Percentiles rank a stretch among this genome's conserved stretches.
These are phyloP conservation scores for Cartodere bifasciata DNA, from an alignment of 2,888 invertebrate species.

Conservation along the genomic window DNA sequence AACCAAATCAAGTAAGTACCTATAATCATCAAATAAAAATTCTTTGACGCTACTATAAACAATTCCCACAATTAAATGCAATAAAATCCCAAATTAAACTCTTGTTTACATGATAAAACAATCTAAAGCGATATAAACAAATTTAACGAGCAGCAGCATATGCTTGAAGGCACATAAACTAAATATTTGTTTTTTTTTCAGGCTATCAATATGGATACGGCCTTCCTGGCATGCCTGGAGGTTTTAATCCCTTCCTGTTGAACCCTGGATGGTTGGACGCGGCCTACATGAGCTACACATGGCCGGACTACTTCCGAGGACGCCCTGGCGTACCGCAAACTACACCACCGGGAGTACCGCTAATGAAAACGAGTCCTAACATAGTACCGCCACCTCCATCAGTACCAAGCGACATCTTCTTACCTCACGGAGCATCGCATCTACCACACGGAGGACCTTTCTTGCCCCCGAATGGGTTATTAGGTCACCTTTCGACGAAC, in stretches of 20 bases:
- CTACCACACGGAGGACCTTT: slow-evolving; percentile 18
- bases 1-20: slow-evolving; percentile 89
- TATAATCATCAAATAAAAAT: too few species aligned
- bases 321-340: slow-evolving; percentile 36
- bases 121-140: too few species aligned
- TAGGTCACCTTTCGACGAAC: slow-evolving; percentile 15
- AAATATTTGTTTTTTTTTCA: slow-evolving; percentile 33
- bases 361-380: too few species aligned
- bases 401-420: slow-evolving; percentile 20
- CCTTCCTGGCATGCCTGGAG: slow-evolving; percentile 46
- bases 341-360: too few species aligned
- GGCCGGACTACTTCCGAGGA: slow-evolving; percentile 56
- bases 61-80: too few species aligned
- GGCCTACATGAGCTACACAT: slow-evolving; percentile 63
- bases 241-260: slow-evolving; percentile 65
- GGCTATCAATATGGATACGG: slow-evolving; percentile 69
- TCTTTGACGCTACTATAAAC: too few species aligned
- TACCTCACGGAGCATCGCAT: slow-evolving; percentile 18
- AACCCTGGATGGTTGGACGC: slow-evolving; percentile 79
- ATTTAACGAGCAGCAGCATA: too few species aligned
- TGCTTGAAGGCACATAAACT: too few species aligned
- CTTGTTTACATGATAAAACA: too few species aligned
- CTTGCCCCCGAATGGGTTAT: slow-evolving; percentile 15
- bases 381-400: slow-evolving; percentile 17
- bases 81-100: too few species aligned